Conservation (phyloP, 2,888 invertebrate genomes). For the Leptinotarsa rubiginosa region DNA sequence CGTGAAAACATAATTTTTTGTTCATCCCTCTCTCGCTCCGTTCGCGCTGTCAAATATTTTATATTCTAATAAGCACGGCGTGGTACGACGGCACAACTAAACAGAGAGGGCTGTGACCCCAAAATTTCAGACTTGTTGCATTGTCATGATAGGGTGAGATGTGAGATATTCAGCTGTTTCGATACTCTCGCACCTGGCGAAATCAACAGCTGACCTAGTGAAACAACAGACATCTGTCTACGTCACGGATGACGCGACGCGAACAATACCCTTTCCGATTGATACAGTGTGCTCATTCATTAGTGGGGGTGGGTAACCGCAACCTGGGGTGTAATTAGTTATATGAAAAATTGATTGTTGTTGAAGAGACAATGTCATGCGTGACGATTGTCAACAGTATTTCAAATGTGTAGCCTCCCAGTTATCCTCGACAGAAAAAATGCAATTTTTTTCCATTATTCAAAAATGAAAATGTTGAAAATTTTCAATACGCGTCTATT, state of each 20-base stretch:
- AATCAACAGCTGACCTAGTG: constrained; percentile 55
- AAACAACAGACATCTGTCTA: constrained; percentile 52
- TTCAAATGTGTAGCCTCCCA: background rate
- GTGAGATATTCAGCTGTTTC: constrained; percentile 50
- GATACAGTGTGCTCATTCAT: constrained; percentile 34
- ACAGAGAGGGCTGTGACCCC: constrained; percentile 47
- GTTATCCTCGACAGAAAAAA: too few species aligned
- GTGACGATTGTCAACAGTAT: background rate
- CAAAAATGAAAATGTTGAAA: too few species aligned
- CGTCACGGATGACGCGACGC: constrained; percentile 51
- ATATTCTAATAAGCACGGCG: constrained; percentile 43
- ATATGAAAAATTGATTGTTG: background rate
- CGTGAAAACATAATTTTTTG: constrained; percentile 15
- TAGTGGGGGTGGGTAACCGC: constrained; percentile 30
- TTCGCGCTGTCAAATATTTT: constrained; percentile 41
- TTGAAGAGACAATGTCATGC: background rate
- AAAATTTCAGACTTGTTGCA: constrained; percentile 54
- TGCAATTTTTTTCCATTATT: too few species aligned
- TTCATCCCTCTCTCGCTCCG: constrained; percentile 30
- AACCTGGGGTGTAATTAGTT: constrained; percentile 30
- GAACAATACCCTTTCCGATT: constrained; percentile 47
- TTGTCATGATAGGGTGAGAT: constrained; percentile 52
- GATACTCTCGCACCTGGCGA: constrained; percentile 52
- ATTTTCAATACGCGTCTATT: too few species aligned
- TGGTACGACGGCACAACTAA: constrained; percentile 31